These are phyloP conservation scores for Trachelus tabidus DNA, from an alignment of 2,888 invertebrate species.

Conservation along the genomic window DNA sequence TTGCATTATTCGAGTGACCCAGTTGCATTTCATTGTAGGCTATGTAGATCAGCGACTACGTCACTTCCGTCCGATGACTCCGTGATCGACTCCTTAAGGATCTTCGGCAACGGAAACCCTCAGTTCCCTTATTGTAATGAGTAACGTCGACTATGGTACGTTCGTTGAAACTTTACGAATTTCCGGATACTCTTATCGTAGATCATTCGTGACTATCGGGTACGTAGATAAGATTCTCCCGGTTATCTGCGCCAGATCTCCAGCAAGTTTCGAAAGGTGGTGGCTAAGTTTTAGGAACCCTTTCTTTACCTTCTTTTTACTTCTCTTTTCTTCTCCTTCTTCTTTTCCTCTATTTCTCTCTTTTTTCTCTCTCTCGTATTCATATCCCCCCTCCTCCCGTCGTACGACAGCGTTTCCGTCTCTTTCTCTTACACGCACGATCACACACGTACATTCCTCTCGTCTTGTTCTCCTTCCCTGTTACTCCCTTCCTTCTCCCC, in stretches of 20 bases:
- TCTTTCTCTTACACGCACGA: neutral
- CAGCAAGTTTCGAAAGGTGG: neutral
- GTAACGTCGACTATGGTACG: neutral
- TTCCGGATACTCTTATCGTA: neutral
- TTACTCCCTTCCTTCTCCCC: neutral
- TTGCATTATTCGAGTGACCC: neutral
- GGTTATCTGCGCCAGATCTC: neutral
- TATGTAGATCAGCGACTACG: neutral
- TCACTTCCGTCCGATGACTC: neutral
- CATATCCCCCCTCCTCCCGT: neutral
- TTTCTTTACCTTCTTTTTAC: neutral
- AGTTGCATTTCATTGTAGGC: neutral
- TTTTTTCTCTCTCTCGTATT: neutral
- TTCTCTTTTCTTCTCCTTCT: neutral
- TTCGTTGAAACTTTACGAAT: neutral
- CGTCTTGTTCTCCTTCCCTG: slow-evolving; percentile 10
- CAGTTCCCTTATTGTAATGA: neutral
- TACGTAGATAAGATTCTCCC: neutral
- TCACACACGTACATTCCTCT: neutral
- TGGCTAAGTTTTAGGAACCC: neutral
- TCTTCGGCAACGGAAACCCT: neutral
- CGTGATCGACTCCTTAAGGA: neutral
- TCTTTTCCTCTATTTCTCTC: neutral
- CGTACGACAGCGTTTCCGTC: neutral
- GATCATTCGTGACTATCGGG: neutral